These are phyloP conservation scores for Aphodius granarius DNA, from an alignment of 2,888 invertebrate genomes.

Conservation along the genomic window DNA sequence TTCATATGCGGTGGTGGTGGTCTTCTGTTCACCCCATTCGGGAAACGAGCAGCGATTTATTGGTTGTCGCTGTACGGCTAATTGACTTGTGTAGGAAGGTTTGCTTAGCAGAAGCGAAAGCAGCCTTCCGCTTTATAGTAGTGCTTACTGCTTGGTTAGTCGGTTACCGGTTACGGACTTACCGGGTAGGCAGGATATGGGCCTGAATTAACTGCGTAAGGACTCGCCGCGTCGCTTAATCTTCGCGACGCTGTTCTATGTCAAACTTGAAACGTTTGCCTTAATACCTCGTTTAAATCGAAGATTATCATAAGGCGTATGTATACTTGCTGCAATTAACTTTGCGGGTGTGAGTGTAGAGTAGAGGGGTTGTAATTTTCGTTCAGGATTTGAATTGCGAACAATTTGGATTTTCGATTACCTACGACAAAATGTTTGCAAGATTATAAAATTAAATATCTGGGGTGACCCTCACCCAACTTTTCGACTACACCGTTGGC, in stretches of 20 bases:
- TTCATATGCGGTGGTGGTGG: constrained; percentile 48
- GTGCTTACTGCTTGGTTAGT: not conserved
- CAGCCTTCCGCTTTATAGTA: not conserved
- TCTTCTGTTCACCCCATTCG: constrained; percentile 45
- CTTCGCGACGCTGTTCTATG: not conserved
- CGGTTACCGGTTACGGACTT: not conserved
- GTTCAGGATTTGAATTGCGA: too few species aligned
- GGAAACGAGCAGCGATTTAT: constrained; percentile 49
- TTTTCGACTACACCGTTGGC: too few species aligned
- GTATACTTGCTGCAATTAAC: not conserved
- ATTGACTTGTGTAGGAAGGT: constrained; percentile 43
- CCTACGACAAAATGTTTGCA: too few species aligned
- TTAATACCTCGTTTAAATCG: not conserved
- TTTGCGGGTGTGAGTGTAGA: not conserved
- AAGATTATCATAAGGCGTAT: not conserved
- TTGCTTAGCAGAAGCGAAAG: not conserved
- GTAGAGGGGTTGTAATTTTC: too few species aligned
- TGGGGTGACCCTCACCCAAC: too few species aligned
- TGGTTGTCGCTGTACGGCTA: constrained; percentile 45
- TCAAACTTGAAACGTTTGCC: not conserved
- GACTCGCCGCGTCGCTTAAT: not conserved
- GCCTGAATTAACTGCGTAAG: not conserved
- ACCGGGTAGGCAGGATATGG: not conserved
- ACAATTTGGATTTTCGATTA: too few species aligned
- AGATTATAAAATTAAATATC: too few species aligned